Percentiles rank a stretch among this genome's conserved stretches.
phyloP scores from a whole-genome alignment of 2,888 invertebrate genomes.

The Ceratothoa steindachneri region DNA sequence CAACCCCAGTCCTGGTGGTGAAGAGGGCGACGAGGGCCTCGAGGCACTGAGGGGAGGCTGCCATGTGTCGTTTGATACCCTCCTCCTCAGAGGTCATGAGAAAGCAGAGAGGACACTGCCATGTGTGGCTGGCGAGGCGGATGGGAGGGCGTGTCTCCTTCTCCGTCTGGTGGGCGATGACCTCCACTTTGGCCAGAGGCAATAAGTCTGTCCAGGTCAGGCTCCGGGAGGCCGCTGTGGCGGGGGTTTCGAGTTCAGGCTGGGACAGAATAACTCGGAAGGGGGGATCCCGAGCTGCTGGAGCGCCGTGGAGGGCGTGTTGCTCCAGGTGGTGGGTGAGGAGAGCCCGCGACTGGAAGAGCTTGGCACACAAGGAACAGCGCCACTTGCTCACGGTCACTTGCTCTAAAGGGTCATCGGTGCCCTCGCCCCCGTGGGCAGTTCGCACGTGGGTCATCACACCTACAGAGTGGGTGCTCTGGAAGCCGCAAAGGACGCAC shows the following conservation, averaged over 20 bases:
- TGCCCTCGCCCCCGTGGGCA: slow-evolving; percentile 20
- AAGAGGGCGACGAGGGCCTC: slow-evolving; percentile 22
- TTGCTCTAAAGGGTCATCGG: slow-evolving; percentile 14
- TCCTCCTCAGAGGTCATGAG: slow-evolving; percentile 27
- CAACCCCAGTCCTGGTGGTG: no score
- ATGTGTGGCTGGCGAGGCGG: slow-evolving; percentile 16
- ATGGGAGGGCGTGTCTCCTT: neutral
- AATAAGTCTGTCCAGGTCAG: slow-evolving; percentile 33
- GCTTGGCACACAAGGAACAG: slow-evolving; percentile 29
- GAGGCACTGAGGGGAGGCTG: slow-evolving; percentile 21
- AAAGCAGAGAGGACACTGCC: slow-evolving; percentile 36
- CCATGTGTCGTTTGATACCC: slow-evolving; percentile 29
- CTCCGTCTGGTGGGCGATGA: slow-evolving; percentile 13
- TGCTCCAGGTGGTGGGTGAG: slow-evolving; percentile 23
- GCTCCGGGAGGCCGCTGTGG: slow-evolving; percentile 9
- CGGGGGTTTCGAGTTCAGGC: slow-evolving; percentile 14
- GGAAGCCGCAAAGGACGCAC: slow-evolving; percentile 27
- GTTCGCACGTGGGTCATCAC: slow-evolving; percentile 22
- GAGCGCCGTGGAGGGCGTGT: slow-evolving; percentile 26
- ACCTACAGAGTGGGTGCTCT: neutral
- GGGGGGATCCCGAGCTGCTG: slow-evolving; percentile 15
- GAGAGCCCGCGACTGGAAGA: slow-evolving; percentile 20
- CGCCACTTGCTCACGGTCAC: slow-evolving; percentile 29
- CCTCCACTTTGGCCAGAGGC: slow-evolving; percentile 22
- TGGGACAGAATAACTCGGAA: neutral